Evolutionary conservation across 2,888 invertebrate genomes (phyloP).

Genomic region (Bugulina stolonifera): DNA sequence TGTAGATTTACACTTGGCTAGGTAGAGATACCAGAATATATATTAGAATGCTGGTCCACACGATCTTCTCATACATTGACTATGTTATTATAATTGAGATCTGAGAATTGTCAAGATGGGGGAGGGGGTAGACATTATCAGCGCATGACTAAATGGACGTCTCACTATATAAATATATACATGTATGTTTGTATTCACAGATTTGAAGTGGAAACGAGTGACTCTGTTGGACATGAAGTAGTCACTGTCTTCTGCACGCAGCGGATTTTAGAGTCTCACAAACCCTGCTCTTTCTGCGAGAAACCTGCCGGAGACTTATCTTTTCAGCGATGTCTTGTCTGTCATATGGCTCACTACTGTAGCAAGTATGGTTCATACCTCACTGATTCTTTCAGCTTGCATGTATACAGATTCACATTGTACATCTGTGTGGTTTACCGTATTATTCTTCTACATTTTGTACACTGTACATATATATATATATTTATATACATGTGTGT

Average conservation of each 20-base stretch:
- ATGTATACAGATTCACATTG: background rate
- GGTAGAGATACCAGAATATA: no score
- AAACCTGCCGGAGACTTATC: slow-evolving; percentile 28
- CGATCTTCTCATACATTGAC: no score
- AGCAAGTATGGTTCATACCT: slow-evolving; percentile 50
- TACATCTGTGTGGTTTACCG: no score
- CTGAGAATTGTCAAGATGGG: no score
- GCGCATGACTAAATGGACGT: no score
- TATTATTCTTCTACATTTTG: no score
- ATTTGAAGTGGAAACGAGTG: slow-evolving; percentile 2
- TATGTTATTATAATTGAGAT: no score
- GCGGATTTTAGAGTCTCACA: slow-evolving; percentile 45
- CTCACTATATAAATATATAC: background rate
- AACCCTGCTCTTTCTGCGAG: slow-evolving; percentile 51
- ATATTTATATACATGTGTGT: background rate
- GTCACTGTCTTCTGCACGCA: slow-evolving; percentile 30
- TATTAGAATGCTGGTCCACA: no score
- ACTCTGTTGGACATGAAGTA: background rate
- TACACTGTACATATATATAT: background rate
- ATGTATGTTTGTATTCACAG: background rate
- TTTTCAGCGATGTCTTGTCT: slow-evolving; percentile 50
- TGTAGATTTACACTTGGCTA: no score
- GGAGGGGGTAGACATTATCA: no score
- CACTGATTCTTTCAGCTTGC: background rate
- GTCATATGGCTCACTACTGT: slow-evolving; percentile 56